A percentile compares a stretch with the other conserved stretches of the same genome.
These are phyloP conservation scores for Propithecus perrieri DNA, from an alignment of 2,797 vertebrate genomes.

Conservation along the genomic window DNA sequence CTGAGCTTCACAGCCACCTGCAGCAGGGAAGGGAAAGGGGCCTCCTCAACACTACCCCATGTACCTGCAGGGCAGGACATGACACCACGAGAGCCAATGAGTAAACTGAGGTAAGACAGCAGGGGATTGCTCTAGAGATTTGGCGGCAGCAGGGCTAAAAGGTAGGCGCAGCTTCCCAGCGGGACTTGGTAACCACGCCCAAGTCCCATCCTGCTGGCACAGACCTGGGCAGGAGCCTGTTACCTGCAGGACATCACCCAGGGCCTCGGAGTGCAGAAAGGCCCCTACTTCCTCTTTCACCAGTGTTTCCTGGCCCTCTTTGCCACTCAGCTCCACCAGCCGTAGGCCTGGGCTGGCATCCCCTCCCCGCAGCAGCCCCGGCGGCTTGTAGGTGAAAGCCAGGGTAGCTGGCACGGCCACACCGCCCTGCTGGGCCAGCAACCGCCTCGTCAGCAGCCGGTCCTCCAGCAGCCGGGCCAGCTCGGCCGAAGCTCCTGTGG, in stretches of 20 bases:
- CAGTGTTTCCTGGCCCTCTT: constrained; percentile 78
- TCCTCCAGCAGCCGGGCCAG: constrained; percentile 83
- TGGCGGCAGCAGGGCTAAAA: not conserved
- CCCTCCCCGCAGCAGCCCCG: constrained; percentile 59
- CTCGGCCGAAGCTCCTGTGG: constrained; percentile 82
- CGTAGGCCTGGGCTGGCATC: constrained; percentile 65
- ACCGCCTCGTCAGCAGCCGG: constrained; percentile 79
- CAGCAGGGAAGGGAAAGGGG: not conserved
- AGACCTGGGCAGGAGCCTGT: not conserved
- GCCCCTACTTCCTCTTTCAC: constrained; percentile 80
- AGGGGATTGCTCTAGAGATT: not conserved
- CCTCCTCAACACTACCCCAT: not conserved
- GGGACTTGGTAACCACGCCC: not conserved
- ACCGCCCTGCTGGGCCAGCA: constrained; percentile 77
- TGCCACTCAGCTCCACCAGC: constrained; percentile 79
- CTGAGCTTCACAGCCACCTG: constrained; percentile 85
- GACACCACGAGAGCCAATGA: not conserved
- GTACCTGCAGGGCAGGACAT: not conserved
- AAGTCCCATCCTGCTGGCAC: not conserved
- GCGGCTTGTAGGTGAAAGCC: constrained; percentile 81
- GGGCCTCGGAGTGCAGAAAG: constrained; percentile 78
- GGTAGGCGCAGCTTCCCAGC: not conserved
- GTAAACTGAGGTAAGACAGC: not conserved
- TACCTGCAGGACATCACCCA: constrained; percentile 81
- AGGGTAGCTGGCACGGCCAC: constrained; percentile 82